These are phyloP conservation scores for Fabriciana adippe DNA, from an alignment of 2,888 invertebrate genomes.

Conservation along the genomic window DNA sequence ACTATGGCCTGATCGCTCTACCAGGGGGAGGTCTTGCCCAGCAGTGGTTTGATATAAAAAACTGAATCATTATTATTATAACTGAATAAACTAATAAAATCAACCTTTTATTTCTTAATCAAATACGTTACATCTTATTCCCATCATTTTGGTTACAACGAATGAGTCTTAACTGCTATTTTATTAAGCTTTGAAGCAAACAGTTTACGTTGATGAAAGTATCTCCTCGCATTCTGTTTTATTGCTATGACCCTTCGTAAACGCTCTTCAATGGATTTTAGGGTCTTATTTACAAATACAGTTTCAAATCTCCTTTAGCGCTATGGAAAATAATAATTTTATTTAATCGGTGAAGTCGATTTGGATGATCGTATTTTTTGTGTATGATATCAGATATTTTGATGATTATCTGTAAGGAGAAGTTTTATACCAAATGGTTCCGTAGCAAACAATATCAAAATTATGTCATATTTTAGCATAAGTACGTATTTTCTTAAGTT, in stretches of 20 bases:
- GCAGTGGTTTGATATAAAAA: too few relatives aligned
- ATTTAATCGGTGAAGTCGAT: neutral
- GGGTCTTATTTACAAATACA: constrained; percentile 30
- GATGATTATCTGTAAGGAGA: too few relatives aligned
- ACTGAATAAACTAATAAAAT: too few relatives aligned
- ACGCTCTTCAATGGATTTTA: constrained; percentile 28
- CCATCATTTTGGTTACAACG: neutral
- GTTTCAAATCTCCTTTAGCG: constrained; percentile 13
- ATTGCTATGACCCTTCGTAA: constrained; percentile 30
- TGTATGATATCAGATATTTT: too few relatives aligned
- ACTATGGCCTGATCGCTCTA: too few relatives aligned
- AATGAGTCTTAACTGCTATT: constrained; percentile 16
- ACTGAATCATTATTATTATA: too few relatives aligned
- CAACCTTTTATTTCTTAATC: neutral
- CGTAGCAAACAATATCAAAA: too few relatives aligned
- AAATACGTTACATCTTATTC: constrained; percentile 3
- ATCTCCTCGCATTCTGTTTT: constrained; percentile 23
- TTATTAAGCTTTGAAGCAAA: constrained; percentile 24
- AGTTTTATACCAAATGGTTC: too few relatives aligned
- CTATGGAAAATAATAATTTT: neutral
- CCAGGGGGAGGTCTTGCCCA: too few relatives aligned
- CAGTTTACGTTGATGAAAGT: constrained; percentile 36
- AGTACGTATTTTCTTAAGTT: too few relatives aligned
- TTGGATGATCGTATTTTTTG: too few relatives aligned
- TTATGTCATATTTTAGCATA: too few relatives aligned